Conservation (phyloP, 2,797 vertebrate genomes). For the Cygnus olor region DNA sequence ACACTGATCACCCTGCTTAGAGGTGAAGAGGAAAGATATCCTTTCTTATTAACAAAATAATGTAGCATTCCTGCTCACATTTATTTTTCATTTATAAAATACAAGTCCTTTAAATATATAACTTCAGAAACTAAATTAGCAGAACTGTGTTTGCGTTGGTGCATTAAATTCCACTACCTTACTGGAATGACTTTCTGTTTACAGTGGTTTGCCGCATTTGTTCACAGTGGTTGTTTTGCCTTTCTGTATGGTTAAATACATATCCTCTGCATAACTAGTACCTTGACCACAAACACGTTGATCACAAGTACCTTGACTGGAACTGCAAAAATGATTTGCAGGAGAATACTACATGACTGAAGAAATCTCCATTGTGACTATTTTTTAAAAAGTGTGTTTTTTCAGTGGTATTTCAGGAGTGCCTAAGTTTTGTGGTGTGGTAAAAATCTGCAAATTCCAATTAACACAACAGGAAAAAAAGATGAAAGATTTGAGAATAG, state of each 20-base stretch:
- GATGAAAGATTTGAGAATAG: constrained; percentile 36
- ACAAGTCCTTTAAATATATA: not conserved
- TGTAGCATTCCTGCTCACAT: not conserved
- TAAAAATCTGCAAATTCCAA: constrained; percentile 49
- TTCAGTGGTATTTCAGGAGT: constrained; percentile 40
- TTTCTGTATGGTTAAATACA: not conserved
- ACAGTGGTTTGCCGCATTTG: not conserved
- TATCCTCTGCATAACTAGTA: not conserved
- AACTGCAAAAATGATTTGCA: not conserved
- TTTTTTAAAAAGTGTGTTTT: not conserved
- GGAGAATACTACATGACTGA: not conserved
- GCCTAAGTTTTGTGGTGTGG: not conserved
- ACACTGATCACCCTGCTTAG: not conserved
- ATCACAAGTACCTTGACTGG: not conserved
- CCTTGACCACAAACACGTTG: not conserved
- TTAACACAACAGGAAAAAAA: constrained; percentile 28
- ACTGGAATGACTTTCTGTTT: not conserved
- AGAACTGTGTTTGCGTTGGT: not conserved
- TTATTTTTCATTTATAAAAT: not conserved
- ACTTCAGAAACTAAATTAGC: not conserved
- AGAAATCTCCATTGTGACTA: not conserved
- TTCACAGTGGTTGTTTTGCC: not conserved
- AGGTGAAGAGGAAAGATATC: not conserved
- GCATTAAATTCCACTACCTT: not conserved
- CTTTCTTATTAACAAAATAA: not conserved